Conservation (phyloP, 2,888 invertebrate genomes). For the Salpingus planirostris region DNA sequence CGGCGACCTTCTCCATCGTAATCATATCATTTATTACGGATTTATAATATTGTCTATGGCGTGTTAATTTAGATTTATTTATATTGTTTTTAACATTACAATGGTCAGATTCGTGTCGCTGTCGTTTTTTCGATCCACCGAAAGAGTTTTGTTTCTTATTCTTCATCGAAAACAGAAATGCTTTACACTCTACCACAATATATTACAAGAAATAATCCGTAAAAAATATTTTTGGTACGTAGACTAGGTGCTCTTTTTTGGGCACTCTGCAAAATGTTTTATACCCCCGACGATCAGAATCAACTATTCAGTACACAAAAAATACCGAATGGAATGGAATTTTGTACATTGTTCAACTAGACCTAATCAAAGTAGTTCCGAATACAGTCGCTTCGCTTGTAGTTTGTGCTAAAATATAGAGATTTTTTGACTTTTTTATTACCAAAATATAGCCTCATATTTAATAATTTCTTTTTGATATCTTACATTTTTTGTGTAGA, state of each 20-base stretch:
- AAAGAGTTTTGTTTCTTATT: too few relatives aligned
- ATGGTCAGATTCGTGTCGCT: too few relatives aligned
- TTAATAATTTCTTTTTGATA: conserved; percentile 34
- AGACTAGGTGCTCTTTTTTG: conserved; percentile 31
- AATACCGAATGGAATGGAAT: conserved; percentile 23
- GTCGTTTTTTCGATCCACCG: too few relatives aligned
- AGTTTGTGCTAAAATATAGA: conserved; percentile 38
- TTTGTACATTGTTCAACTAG: conserved; percentile 30
- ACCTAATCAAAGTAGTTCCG: conserved; percentile 13
- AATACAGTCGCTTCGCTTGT: conserved; percentile 28
- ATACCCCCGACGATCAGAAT: conserved; percentile 22
- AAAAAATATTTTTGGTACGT: conserved; percentile 32
- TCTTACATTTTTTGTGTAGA: conserved; percentile 34
- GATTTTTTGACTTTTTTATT: conserved; percentile 28
- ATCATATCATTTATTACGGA: too few relatives aligned
- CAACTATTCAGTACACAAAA: conserved; percentile 24
- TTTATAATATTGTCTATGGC: too few relatives aligned
- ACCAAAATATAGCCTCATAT: conserved; percentile 40
- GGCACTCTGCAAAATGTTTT: conserved; percentile 26
- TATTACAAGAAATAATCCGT: conserved; percentile 31
- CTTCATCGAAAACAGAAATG: conserved; percentile 11
- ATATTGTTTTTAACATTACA: too few relatives aligned
- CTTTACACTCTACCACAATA: conserved; percentile 18
- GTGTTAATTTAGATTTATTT: background rate
- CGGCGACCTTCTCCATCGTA: conserved; percentile 20